A percentile compares a stretch with the other conserved stretches of the same genome.
These are phyloP conservation scores for Spermophilus dauricus DNA, from an alignment of 2,113 vertebrate genomes.

Conservation along the genomic window DNA sequence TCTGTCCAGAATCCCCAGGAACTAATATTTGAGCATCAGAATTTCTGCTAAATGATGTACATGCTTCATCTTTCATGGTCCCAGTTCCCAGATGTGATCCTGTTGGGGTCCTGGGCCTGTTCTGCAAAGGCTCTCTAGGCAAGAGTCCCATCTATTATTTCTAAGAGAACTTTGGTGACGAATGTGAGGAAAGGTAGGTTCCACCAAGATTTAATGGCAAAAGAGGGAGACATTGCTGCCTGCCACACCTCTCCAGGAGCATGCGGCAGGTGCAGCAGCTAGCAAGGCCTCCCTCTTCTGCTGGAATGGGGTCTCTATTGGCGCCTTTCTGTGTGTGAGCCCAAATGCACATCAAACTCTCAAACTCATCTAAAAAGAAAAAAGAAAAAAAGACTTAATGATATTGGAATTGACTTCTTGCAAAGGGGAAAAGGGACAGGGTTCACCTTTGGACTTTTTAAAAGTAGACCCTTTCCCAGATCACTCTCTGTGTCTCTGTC, in stretches of 20 bases:
- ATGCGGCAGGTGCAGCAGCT: no score
- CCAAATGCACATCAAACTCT: no score
- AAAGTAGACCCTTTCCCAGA: neutral
- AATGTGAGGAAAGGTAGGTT: neutral
- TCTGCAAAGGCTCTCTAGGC: neutral
- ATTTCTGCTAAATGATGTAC: neutral
- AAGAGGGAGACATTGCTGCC: no score
- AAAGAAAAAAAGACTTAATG: no score
- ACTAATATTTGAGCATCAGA: neutral
- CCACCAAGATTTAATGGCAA: neutral
- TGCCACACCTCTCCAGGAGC: no score
- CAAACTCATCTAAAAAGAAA: no score
- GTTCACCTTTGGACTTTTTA: neutral
- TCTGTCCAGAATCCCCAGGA: neutral
- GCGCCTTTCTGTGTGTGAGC: no score
- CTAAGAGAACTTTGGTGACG: neutral
- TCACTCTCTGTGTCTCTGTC: neutral
- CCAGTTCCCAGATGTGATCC: neutral
- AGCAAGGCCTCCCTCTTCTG: no score
- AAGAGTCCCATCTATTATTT: neutral
- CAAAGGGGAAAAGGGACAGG: neutral
- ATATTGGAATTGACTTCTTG: neutral
- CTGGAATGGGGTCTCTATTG: no score
- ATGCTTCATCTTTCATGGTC: neutral
- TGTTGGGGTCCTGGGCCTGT: neutral